phyloP scores from a whole-genome alignment of 2,113 vertebrate genomes.

The Pungitius pungitius region DNA sequence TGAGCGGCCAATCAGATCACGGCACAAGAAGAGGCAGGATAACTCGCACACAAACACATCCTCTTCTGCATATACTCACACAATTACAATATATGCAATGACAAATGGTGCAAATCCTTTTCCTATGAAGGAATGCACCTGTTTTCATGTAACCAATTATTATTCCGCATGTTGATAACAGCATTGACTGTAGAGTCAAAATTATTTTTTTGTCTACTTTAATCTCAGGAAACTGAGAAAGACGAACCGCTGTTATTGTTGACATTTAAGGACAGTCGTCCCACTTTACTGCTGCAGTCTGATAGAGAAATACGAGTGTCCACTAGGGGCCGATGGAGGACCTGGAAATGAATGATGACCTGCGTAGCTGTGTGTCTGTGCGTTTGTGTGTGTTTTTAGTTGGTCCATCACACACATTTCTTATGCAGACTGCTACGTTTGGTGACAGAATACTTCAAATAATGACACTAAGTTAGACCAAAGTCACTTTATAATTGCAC shows the following conservation, averaged over 20 bases:
- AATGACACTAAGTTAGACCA: neutral
- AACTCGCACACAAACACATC: conserved; percentile 17
- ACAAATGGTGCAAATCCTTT: neutral
- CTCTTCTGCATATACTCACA: conserved; percentile 19
- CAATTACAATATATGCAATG: neutral
- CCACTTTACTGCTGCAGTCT: conserved; percentile 26
- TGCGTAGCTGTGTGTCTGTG: conserved; percentile 8
- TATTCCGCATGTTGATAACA: neutral
- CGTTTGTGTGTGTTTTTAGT: conserved; percentile 1
- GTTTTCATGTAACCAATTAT: neutral
- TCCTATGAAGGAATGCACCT: neutral
- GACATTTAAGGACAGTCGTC: neutral
- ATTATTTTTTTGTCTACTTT: neutral
- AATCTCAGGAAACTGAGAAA: neutral
- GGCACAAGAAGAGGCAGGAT: conserved; percentile 47
- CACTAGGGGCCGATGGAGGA: conserved; percentile 65
- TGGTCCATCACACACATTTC: neutral
- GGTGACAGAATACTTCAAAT: neutral
- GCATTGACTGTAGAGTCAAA: neutral
- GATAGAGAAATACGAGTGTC: conserved; percentile 47
- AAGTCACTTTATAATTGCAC: neutral
- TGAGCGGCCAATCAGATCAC: conserved; percentile 67
- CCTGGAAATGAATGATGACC: conserved; percentile 22
- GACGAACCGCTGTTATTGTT: neutral
- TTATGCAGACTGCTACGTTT: neutral